Base-by-base conservation (phyloP, 2,797 vertebrate genomes). In the Moxostoma hubbsi region DNA sequence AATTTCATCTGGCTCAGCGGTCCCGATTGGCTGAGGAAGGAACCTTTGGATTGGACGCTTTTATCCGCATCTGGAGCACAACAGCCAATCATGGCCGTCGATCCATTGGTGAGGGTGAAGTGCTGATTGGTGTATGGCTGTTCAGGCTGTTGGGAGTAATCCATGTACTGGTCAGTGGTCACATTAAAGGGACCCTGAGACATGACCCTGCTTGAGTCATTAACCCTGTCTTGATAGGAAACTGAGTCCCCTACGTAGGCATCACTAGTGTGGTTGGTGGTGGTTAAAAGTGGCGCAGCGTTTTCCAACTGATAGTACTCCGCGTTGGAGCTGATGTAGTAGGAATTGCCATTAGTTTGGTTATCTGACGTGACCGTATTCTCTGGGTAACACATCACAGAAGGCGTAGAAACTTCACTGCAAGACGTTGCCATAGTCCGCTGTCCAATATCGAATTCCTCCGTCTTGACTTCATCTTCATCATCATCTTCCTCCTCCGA, bases 231-330 rank as follows among this genome's bases (percentile, higher is more conserved):
- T 72, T 95, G 92, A 87, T 94, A 94, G 18, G 89, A 84, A 72
- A 89, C 84, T 24, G 87, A 81, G 80, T 94, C 91, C 66, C 82
- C 85, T 75, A 53, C 49, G 6, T 95, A 97, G 84, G 92, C 89
- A 86, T 98, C 95, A 12, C 88, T 85, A 0, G 95, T 88, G 88
- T 92, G 96, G 90, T 89, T 91, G 67, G 85, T 84, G 63, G 89
- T 88, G 65, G 89, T 79, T 7, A 89, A 87, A 63, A 80, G 89
- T 16, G 93, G 87, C 73, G 91, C 74, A 69, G 96, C 93, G 86
- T 93, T 95, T 80, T 96, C 95, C 88, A 98, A 94, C 93, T 97
- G 95, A 93, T 96, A 99, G 92, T 98, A 98, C 79, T 98, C 93
- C 24, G 94, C 89, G 0, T 96, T 91, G 65, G 96, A 92, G 90